These are phyloP conservation scores for Melikaiella ostensackeni DNA, from an alignment of 2,888 invertebrate genomes.

Conservation along the genomic window DNA sequence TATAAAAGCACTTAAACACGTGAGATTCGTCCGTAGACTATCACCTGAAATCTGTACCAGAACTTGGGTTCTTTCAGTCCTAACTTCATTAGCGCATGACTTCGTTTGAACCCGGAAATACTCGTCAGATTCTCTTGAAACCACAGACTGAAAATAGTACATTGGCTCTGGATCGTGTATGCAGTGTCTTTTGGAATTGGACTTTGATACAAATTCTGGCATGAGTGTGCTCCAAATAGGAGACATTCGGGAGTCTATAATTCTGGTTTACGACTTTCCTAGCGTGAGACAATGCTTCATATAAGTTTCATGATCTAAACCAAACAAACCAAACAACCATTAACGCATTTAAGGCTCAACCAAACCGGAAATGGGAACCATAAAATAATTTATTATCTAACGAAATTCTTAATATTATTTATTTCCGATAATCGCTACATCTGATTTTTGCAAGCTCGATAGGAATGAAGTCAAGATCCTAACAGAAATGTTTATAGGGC, in stretches of 20 bases:
- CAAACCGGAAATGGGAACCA: constrained; percentile 1
- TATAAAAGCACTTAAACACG: not conserved
- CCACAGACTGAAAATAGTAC: not conserved
- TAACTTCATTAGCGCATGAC: constrained; percentile 11
- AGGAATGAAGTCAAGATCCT: too few relatives aligned
- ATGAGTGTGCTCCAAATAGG: not conserved
- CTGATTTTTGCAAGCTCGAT: too few relatives aligned
- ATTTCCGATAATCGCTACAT: too few relatives aligned
- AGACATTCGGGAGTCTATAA: constrained; percentile 10
- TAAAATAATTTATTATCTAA: constrained; percentile 18
- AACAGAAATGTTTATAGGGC: too few relatives aligned
- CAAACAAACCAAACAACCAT: too few relatives aligned
- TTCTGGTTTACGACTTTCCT: constrained; percentile 3
- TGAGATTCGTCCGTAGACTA: not conserved
- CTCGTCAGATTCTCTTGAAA: constrained; percentile 18
- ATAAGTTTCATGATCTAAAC: too few relatives aligned
- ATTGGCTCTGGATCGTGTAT: constrained; percentile 9
- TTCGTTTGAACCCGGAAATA: constrained; percentile 17
- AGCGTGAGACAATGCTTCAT: constrained; percentile 29
- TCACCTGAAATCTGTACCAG: not conserved
- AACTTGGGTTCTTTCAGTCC: not conserved
- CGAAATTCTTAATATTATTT: not conserved
- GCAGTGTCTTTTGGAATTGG: constrained; percentile 9
- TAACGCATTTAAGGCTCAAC: constrained; percentile 24
- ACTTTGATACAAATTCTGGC: constrained; percentile 27